Percentiles rank a stretch among this genome's conserved stretches.
Conservation (phyloP, 1,140 invertebrate genomes). For the Acyrthosiphon pisum region DNA sequence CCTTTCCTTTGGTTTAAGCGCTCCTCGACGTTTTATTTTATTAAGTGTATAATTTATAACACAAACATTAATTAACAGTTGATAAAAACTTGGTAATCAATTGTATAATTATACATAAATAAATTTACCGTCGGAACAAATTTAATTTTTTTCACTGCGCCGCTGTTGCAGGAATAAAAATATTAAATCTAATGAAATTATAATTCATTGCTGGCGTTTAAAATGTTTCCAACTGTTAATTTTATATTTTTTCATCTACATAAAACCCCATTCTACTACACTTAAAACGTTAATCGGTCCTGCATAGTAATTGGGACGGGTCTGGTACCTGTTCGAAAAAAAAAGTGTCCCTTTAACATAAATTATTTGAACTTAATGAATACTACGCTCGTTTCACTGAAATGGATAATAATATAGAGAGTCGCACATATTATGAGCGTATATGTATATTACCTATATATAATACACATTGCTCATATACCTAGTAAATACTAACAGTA, state of each 20-base stretch:
- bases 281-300: constrained; percentile 22
- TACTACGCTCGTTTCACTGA: neutral
- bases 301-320: neutral
- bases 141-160: neutral
- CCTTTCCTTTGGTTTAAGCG: neutral
- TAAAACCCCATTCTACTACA: constrained; percentile 3
- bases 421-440: neutral
- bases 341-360: constrained; percentile 14
- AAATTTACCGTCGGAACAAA: neutral
- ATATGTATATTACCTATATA: neutral
- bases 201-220: constrained; percentile 4
- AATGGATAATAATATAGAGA: neutral
- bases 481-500: neutral
- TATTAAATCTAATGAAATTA: constrained; percentile 32
- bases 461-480: neutral
- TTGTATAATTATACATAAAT: constrained; percentile 9
- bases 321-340: neutral
- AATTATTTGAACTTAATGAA: constrained; percentile 14
- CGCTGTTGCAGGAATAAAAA: neutral
- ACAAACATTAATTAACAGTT: constrained; percentile 15
- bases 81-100: constrained; percentile 25
- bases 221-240: constrained; percentile 4
- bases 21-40: neutral
- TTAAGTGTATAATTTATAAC: constrained; percentile 2
- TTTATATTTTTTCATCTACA: constrained; percentile 12